Evolutionary conservation across 2,113 vertebrate genomes (phyloP).

Genomic region (Upupa epops): DNA sequence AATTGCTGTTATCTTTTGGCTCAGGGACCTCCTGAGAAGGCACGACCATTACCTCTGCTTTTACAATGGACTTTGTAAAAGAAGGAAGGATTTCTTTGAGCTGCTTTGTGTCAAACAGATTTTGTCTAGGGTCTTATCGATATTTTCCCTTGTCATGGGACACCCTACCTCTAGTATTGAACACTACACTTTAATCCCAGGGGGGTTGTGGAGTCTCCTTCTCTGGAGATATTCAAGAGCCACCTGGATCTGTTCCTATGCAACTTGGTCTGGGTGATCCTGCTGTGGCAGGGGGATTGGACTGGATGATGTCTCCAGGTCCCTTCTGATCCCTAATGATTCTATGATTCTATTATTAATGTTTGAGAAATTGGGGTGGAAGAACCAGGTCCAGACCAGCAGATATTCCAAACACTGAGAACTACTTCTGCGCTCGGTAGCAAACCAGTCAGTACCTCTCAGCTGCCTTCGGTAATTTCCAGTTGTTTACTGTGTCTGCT

Average conservation of each 20-base stretch:
- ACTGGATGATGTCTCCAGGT: too few species aligned
- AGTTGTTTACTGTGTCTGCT: neutral
- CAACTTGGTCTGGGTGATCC: too few species aligned
- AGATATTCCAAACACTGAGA: neutral
- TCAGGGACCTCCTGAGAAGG: neutral
- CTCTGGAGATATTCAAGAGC: too few species aligned
- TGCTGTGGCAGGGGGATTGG: too few species aligned
- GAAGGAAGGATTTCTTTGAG: neutral
- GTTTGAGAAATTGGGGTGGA: neutral
- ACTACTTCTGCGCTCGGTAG: neutral
- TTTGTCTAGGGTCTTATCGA: neutral
- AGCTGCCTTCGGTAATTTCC: neutral
- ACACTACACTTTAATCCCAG: too few species aligned
- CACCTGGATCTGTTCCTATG: too few species aligned
- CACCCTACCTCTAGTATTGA: neutral
- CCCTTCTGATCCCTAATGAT: too few species aligned
- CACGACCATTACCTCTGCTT: neutral
- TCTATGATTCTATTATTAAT: too few species aligned
- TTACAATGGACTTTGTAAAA: neutral
- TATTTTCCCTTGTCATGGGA: neutral
- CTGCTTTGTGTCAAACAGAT: neutral
- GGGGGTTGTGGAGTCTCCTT: too few species aligned
- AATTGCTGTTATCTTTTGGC: neutral
- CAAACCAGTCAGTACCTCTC: neutral
- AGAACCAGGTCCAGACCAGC: neutral